Conservation (phyloP, 2,888 invertebrate species). For the Cyclophora albipunctata region DNA sequence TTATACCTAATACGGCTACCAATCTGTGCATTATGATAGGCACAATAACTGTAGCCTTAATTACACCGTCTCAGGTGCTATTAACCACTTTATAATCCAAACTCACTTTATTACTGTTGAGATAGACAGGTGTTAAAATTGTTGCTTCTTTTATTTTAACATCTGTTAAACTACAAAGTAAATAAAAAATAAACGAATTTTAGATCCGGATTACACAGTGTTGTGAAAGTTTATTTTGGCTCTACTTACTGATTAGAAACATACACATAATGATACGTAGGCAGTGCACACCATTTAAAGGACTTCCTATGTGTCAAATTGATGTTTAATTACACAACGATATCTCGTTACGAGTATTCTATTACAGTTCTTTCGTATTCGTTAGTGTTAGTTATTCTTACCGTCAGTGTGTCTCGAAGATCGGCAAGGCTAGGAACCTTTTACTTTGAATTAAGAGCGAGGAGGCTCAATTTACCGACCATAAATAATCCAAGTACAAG, state of each 20-base stretch:
- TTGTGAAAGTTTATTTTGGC: too few species aligned
- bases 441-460: constrained; percentile 55
- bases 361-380: too few species aligned
- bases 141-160: constrained; percentile 3
- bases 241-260: too few species aligned
- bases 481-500: constrained; percentile 53
- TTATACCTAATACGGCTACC: constrained; percentile 24
- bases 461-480: constrained; percentile 46
- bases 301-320: too few species aligned
- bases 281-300: too few species aligned
- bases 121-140: neutral
- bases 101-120: too few species aligned
- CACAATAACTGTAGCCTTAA: constrained; percentile 34
- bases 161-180: too few species aligned
- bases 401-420: constrained; percentile 37
- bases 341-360: too few species aligned
- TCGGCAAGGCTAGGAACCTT: constrained; percentile 55
- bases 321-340: too few species aligned
- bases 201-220: too few species aligned
- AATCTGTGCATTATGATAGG: constrained; percentile 34
- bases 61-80: constrained; percentile 30
- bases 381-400: neutral
- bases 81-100: constrained; percentile 12
- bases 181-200: too few species aligned
- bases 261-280: too few species aligned